These are phyloP conservation scores for Tapirus indicus DNA, from an alignment of 2,797 vertebrate species.

Conservation along the genomic window DNA sequence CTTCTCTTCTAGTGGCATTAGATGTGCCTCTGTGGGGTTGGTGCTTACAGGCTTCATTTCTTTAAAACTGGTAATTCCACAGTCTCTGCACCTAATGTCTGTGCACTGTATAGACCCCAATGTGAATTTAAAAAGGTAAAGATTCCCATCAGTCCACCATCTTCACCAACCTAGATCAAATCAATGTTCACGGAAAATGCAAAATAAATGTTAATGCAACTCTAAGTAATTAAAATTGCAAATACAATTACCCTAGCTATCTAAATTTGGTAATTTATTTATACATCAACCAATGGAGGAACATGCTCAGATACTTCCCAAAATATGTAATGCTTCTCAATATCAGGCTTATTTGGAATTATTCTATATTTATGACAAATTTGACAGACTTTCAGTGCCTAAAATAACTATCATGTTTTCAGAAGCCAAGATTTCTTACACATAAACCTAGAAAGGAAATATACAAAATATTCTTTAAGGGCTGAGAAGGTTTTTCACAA, in stretches of 20 bases:
- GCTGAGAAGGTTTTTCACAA: neutral
- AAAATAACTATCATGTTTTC: neutral
- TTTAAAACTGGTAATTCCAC: neutral
- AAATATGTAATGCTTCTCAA: neutral
- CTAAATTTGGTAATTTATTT: neutral
- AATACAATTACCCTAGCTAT: neutral
- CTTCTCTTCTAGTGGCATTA: neutral
- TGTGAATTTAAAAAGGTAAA: constrained; percentile 33
- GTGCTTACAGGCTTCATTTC: neutral
- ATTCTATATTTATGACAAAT: neutral
- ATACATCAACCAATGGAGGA: neutral
- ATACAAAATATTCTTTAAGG: neutral
- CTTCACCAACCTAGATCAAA: neutral
- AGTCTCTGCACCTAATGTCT: neutral
- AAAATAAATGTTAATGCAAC: constrained; percentile 25
- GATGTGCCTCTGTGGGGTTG: neutral
- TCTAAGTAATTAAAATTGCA: constrained; percentile 24
- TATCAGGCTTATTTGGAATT: neutral
- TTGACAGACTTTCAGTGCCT: neutral
- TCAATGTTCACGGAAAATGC: neutral
- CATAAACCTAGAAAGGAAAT: neutral
- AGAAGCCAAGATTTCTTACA: neutral
- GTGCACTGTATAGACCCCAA: neutral
- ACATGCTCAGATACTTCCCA: neutral
- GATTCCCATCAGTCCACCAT: neutral